phyloP scores from a whole-genome alignment of 2,797 vertebrate genomes.

The Agapornis canus region DNA sequence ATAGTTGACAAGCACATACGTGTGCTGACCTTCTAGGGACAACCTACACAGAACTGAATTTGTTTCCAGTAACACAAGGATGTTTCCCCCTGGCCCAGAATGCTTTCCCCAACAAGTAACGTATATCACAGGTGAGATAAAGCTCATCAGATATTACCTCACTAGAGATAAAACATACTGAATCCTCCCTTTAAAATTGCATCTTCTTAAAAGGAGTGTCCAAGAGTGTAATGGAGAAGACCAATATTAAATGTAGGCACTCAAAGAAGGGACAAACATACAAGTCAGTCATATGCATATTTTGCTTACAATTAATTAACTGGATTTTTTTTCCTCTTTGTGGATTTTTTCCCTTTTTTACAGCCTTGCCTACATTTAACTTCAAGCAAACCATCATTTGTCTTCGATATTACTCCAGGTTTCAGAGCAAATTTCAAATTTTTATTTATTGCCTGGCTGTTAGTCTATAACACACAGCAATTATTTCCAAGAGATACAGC shows the following conservation, averaged over 20 bases:
- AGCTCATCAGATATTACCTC: not conserved
- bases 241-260: not conserved
- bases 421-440: slow-evolving; percentile 45
- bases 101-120: not conserved
- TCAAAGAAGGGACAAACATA: not conserved
- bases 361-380: slow-evolving; percentile 4
- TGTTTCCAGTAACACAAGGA: not conserved
- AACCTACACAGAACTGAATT: not conserved
- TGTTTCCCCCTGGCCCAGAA: not conserved
- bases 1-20: not conserved
- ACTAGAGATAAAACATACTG: not conserved
- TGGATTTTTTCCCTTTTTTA: slow-evolving; percentile 5
- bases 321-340: not conserved
- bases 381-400: slow-evolving; percentile 43
- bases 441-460: slow-evolving; percentile 56
- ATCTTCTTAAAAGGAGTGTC: not conserved
- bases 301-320: slow-evolving; percentile 3
- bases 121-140: not conserved
- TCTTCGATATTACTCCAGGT: slow-evolving; percentile 32
- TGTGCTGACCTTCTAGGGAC: not conserved
- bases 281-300: not conserved
- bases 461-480: slow-evolving; percentile 25
- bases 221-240: not conserved
- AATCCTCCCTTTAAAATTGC: not conserved
- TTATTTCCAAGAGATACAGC: slow-evolving; percentile 47